These are phyloP conservation scores for Cydia strobilella DNA, from an alignment of 1,140 invertebrate genomes.

Conservation along the genomic window DNA sequence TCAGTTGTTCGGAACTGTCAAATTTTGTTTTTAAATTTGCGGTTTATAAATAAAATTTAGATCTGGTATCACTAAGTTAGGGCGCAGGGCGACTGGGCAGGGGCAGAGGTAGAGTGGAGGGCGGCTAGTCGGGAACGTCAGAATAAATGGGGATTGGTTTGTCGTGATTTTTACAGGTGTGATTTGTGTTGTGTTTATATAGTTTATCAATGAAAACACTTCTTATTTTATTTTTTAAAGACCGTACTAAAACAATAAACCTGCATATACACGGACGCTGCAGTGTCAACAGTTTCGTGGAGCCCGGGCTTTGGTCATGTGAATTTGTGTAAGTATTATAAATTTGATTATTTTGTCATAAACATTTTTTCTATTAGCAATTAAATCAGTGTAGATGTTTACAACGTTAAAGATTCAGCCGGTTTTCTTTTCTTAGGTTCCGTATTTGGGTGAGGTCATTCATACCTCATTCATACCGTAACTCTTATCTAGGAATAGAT, in stretches of 20 bases:
- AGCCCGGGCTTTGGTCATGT: slow-evolving; percentile 14
- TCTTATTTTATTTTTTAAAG: slow-evolving; percentile 2
- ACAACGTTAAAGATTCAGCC: not conserved
- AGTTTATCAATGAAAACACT: slow-evolving; percentile 23
- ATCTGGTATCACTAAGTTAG: not conserved
- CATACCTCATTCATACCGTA: slow-evolving; percentile 15
- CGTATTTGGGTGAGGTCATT: slow-evolving; percentile 26
- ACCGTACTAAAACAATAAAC: slow-evolving; percentile 1
- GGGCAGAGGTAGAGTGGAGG: slow-evolving; percentile 1
- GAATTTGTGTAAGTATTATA: slow-evolving; percentile 29
- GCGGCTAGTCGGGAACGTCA: slow-evolving; percentile 25
- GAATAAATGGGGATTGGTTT: slow-evolving; percentile 2
- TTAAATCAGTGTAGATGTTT: not conserved
- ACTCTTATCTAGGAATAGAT: slow-evolving; percentile 10
- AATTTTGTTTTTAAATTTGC: not conserved
- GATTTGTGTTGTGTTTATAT: slow-evolving; percentile 18
- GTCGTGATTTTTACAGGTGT: slow-evolving; percentile 1
- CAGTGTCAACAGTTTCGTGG: not conserved
- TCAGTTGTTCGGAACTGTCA: too few species aligned
- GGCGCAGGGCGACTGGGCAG: not conserved
- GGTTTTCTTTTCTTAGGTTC: slow-evolving; percentile 7
- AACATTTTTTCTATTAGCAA: not conserved
- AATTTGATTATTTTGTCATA: not conserved
- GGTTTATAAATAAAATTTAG: not conserved
- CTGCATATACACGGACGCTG: not conserved